Conservation (phyloP, 2,113 vertebrate genomes). For the Saimiri boliviensis region DNA sequence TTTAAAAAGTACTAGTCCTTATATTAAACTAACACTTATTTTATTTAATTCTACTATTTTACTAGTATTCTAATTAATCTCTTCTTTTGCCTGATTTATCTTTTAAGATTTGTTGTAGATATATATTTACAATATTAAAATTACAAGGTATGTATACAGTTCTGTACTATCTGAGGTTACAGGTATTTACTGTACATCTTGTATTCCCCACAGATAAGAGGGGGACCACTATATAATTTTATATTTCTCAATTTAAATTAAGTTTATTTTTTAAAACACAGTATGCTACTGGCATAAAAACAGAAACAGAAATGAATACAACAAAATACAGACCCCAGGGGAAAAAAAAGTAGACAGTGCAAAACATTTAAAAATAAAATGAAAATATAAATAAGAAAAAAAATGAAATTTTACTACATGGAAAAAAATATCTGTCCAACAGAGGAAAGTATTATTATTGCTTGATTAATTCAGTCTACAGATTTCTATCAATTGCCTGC, state of each 20-base stretch:
- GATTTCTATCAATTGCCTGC: neutral
- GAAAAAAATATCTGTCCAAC: neutral
- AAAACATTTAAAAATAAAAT: neutral
- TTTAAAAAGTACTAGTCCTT: neutral
- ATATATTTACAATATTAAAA: neutral
- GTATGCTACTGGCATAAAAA: neutral
- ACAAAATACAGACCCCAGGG: neutral
- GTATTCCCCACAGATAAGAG: neutral
- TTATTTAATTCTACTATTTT: neutral
- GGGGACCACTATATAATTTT: neutral
- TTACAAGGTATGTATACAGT: neutral
- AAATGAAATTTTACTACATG: neutral
- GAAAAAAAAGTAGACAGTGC: neutral
- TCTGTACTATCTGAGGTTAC: neutral
- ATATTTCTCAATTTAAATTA: neutral
- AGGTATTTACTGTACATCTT: neutral
- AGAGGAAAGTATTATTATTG: neutral
- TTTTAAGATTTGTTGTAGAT: neutral
- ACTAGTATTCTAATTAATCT: neutral
- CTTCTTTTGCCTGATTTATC: neutral
- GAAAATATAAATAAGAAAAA: neutral
- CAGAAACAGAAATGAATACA: neutral
- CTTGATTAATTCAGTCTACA: constrained; percentile 3
- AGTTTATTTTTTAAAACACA: neutral
- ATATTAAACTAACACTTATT: neutral